These are phyloP conservation scores for Tetheella fluctuosa DNA, from an alignment of 2,888 invertebrate species.

Conservation along the genomic window DNA sequence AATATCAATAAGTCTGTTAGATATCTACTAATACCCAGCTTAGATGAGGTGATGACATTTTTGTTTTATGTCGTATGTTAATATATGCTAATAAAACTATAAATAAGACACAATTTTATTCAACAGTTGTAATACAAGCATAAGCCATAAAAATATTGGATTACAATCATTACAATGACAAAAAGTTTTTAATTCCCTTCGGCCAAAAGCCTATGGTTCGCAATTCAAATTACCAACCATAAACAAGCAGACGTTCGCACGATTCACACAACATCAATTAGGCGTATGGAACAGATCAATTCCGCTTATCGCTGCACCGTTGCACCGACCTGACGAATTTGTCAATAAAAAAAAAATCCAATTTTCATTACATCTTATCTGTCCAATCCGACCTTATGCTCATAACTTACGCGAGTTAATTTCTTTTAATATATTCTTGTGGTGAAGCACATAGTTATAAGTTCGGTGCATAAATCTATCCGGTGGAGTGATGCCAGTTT, in stretches of 20 bases:
- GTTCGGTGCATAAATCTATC: conserved; percentile 77
- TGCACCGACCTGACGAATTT: conserved; percentile 64
- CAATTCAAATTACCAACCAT: conserved; percentile 21
- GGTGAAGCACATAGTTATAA: conserved; percentile 52
- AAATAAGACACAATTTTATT: not conserved
- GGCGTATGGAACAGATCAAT: conserved; percentile 60
- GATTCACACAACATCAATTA: conserved; percentile 35
- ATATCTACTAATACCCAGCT: not conserved
- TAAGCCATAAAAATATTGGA: not conserved
- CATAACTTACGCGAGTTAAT: conserved; percentile 78
- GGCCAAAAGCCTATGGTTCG: not conserved
- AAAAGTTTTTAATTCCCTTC: not conserved
- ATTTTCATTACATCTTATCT: conserved; percentile 79
- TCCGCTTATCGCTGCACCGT: conserved; percentile 63
- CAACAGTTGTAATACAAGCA: not conserved
- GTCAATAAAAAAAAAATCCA: conserved; percentile 67
- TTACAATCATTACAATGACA: not conserved
- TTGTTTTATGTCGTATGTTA: conserved; percentile 7
- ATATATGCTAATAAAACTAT: conserved; percentile 9
- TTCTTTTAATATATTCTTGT: conserved; percentile 77
- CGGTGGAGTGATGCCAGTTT: conserved; percentile 75
- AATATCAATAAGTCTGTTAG: not conserved
- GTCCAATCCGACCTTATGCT: conserved; percentile 49
- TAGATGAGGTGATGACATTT: conserved; percentile 6
- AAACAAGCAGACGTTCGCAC: conserved; percentile 31